Percentiles rank a stretch among this genome's conserved stretches.
Evolutionary conservation across 2,888 invertebrate genomes (phyloP).

Genomic region (Epistrophe eligans): DNA sequence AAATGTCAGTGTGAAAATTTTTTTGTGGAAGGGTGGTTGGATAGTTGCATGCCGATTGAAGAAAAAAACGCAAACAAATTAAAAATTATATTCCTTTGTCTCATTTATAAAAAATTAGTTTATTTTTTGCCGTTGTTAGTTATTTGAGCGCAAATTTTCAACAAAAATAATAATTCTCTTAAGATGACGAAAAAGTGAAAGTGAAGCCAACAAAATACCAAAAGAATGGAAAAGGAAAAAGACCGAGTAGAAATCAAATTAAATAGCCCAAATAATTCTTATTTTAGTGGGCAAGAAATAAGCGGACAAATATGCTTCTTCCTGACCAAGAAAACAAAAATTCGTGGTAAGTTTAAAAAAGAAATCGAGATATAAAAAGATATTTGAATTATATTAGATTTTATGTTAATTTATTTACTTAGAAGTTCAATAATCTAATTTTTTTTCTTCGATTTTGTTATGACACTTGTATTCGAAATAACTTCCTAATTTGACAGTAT

Average conservation of each 20-base stretch:
- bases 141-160: constrained; percentile 24
- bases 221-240: constrained; percentile 79
- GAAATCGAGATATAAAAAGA: not conserved
- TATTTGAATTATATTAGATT: not conserved
- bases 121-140: constrained; percentile 30
- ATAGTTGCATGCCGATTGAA: constrained; percentile 16
- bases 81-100: constrained; percentile 46
- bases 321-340: constrained; percentile 82
- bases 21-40: constrained; percentile 11
- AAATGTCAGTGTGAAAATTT: constrained; percentile 56
- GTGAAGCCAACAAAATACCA: constrained; percentile 27
- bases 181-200: constrained; percentile 63
- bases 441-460: constrained; percentile 37
- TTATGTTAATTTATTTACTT: not conserved
- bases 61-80: constrained; percentile 30
- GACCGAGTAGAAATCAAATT: constrained; percentile 82
- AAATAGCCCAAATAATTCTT: constrained; percentile 82
- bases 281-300: constrained; percentile 82
- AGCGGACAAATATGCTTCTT: constrained; percentile 82
- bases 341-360: constrained; percentile 81
- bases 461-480: constrained; percentile 45
- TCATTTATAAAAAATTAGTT: constrained; percentile 20
- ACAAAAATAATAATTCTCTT: constrained; percentile 13
- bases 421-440: constrained; percentile 1
- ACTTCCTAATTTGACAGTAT: constrained; percentile 45